phyloP scores from a whole-genome alignment of 2,888 invertebrate species.

The Marasmarcha lunaedactyla region DNA sequence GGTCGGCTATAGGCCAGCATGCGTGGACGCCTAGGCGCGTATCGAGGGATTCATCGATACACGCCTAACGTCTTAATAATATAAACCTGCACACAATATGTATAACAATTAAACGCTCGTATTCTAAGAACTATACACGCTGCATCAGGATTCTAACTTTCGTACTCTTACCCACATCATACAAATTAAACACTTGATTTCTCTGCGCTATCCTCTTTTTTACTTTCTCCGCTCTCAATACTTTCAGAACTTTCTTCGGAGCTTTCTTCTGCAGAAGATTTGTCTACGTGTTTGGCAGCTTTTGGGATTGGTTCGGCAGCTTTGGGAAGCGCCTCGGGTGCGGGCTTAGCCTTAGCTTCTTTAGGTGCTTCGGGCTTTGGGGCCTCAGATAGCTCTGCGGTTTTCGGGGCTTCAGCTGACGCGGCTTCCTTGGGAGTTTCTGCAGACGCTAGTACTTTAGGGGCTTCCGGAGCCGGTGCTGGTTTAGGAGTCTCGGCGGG shows the following conservation, averaged over 20 bases:
- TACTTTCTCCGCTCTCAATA: constrained; percentile 22
- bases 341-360: constrained; percentile 19
- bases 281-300: constrained; percentile 19
- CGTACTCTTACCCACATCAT: constrained; percentile 18
- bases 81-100: background rate
- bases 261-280: constrained; percentile 23
- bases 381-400: constrained; percentile 7
- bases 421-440: background rate
- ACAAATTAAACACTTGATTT: background rate
- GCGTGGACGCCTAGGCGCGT: constrained; percentile 49
- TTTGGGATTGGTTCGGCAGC: constrained; percentile 7
- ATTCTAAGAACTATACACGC: constrained; percentile 31
- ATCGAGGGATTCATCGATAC: constrained; percentile 63
- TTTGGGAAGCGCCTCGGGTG: constrained; percentile 12
- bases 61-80: constrained; percentile 43
- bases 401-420: background rate
- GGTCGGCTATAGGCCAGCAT: constrained; percentile 17
- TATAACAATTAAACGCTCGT: background rate
- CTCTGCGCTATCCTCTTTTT: constrained; percentile 22
- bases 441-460: background rate
- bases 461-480: background rate
- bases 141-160: constrained; percentile 30
- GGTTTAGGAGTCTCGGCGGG: background rate
- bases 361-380: constrained; percentile 11
- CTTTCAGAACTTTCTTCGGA: constrained; percentile 23